Evolutionary conservation across 2,113 vertebrate genomes (phyloP).

Genomic region (Apeltes quadracus): DNA sequence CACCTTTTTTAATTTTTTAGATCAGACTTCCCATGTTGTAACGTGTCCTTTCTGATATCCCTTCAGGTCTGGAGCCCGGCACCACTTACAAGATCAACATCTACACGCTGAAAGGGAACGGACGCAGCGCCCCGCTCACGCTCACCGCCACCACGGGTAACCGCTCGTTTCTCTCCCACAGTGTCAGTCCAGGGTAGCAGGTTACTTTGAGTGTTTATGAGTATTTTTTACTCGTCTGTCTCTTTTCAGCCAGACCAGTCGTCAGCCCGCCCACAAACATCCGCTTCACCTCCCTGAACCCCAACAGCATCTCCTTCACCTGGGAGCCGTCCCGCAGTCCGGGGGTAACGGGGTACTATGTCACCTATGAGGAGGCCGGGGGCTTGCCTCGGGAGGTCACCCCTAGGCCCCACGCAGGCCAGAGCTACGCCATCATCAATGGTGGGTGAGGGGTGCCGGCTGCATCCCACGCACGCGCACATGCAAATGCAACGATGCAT

Average conservation of each 20-base stretch:
- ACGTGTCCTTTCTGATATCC: too few relatives aligned
- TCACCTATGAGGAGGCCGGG: conserved; percentile 88
- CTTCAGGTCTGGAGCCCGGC: conserved; percentile 90
- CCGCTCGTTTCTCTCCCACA: neutral
- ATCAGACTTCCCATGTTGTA: too few relatives aligned
- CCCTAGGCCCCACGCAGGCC: conserved; percentile 84
- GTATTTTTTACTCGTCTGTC: neutral
- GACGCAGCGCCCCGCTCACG: conserved; percentile 89
- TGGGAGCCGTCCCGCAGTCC: conserved; percentile 90
- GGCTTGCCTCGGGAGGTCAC: conserved; percentile 82
- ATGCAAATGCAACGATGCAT: neutral
- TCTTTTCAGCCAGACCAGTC: conserved; percentile 78
- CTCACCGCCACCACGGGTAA: conserved; percentile 91
- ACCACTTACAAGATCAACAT: conserved; percentile 92
- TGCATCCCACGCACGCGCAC: neutral
- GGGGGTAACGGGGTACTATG: conserved; percentile 90
- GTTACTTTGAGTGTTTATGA: too few relatives aligned
- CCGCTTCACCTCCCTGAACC: conserved; percentile 90
- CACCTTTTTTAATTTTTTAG: too few relatives aligned
- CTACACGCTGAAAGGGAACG: conserved; percentile 90
- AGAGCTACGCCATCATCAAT: conserved; percentile 84
- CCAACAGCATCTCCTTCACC: conserved; percentile 85
- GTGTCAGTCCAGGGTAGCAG: neutral
- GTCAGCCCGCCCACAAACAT: conserved; percentile 92
- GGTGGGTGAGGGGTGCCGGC: conserved; percentile 75